Evolutionary conservation across 1,140 invertebrate species (phyloP), one percentile per base, ranked within the genome.

Genomic region (Philopotamus ludificatus): DNA sequence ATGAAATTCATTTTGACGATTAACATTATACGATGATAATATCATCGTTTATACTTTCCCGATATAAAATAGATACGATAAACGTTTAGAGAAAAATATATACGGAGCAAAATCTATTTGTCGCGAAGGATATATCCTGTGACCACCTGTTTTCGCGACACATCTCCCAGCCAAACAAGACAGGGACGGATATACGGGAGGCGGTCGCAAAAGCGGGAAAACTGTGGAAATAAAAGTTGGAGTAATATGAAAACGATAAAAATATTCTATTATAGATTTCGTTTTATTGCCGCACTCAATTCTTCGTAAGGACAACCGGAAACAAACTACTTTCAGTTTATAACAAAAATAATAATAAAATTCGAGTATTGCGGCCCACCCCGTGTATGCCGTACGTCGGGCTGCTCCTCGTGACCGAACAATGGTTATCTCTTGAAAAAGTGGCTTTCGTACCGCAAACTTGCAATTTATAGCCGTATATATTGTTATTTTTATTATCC

Each of bases 201-300:
- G 28, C 4, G 28, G 28, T 7, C 28, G 4, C n/a, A n/a, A n/a
- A n/a, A 34, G 4, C 4, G 28, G 12, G 12, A 34, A 34, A 34
- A 34, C 4, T 34, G 28, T 4, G 12, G 28, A 34, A 34, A 34
- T 34, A 34, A 34, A 34, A 34, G 4, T 34, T 34, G 28, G 12
- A 34, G 28, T 34, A 34, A 34, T 34, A 34, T 34, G 28, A 34
- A 34, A 34, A 34, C 28, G 28, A 34, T 39, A 34, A 34, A 55
- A 54, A 54, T 54, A 54, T 54, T 54, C 51, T 20, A 55, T 55
- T 55, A 55, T 55, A 55, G 53, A 20, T 55, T 55, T 55, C 16
- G 16, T 55, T 55, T 55, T 55, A 39, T 39, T 39, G 28, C 21
- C 16, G 7, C 7, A 20, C 20, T 50, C 53, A n/a, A 39, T 34